A percentile compares a stretch with the other conserved stretches of the same genome.
phyloP scores from a whole-genome alignment of 2,797 vertebrate species.

The Margarornis squamiger region DNA sequence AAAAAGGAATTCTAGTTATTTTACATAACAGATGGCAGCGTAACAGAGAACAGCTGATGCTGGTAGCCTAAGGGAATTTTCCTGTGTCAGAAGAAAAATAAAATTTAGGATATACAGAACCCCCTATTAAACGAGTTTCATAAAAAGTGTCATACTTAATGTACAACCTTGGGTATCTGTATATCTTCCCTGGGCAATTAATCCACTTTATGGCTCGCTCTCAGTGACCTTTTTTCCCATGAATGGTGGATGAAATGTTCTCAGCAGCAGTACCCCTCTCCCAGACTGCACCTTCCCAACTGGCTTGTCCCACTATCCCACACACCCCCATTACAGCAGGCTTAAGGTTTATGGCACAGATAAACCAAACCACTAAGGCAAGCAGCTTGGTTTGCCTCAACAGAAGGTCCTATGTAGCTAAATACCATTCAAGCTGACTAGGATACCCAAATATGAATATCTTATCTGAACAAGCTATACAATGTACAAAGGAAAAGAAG shows the following conservation, averaged over 20 bases:
- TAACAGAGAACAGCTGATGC: slow-evolving; percentile 62
- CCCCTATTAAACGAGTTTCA: slow-evolving; percentile 9
- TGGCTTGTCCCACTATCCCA: background rate
- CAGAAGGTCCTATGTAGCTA: background rate
- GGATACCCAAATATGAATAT: background rate
- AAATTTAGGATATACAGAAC: slow-evolving; percentile 30
- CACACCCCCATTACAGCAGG: background rate
- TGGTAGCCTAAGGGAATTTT: slow-evolving; percentile 42
- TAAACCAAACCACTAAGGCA: background rate
- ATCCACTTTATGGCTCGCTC: background rate
- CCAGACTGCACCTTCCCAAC: background rate
- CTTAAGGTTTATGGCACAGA: background rate
- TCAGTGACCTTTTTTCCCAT: background rate
- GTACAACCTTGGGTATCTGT: background rate
- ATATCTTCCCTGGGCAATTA: background rate
- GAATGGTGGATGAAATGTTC: background rate
- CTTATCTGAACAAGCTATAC: background rate
- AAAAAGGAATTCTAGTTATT: slow-evolving; percentile 52
- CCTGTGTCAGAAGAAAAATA: slow-evolving; percentile 20
- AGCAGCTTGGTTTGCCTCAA: background rate
- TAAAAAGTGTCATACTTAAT: background rate
- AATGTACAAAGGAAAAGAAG: background rate
- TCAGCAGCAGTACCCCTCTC: background rate
- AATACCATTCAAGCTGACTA: background rate
- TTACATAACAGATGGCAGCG: slow-evolving; percentile 58